These are phyloP conservation scores for Drosophila mayaguana DNA, from an alignment of 2,888 invertebrate species.

Conservation along the genomic window DNA sequence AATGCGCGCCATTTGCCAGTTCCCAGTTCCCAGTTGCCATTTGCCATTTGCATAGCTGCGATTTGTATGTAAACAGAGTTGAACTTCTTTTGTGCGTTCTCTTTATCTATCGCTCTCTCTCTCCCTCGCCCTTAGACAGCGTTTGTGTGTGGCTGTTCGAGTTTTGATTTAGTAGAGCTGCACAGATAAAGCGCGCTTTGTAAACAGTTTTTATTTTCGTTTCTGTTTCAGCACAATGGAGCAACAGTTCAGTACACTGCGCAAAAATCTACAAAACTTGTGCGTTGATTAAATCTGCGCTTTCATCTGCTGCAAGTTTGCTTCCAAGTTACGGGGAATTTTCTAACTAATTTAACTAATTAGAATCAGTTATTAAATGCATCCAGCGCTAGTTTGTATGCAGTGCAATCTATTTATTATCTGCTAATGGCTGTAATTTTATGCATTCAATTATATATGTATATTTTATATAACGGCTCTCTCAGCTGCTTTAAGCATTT, in stretches of 20 bases:
- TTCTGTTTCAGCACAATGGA: not conserved
- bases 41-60: conserved; percentile 39
- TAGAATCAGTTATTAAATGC: not conserved
- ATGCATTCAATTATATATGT: not conserved
- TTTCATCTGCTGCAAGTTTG: not conserved
- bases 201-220: not conserved
- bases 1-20: conserved; percentile 30
- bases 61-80: conserved; percentile 17
- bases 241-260: conserved; percentile 24
- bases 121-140: not conserved
- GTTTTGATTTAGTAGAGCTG: conserved; percentile 63
- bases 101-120: not conserved
- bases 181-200: conserved; percentile 26
- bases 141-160: conserved; percentile 25
- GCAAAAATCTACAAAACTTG: not conserved
- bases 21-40: conserved; percentile 3
- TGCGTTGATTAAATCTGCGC: not conserved
- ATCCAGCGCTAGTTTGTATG: not conserved
- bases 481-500: not conserved
- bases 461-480: not conserved
- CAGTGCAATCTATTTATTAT: conserved; percentile 6
- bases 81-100: conserved; percentile 25
- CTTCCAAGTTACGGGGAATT: not conserved
- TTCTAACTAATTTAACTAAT: not conserved
- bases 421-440: conserved; percentile 4